Conservation (phyloP, 2,113 vertebrate species). For the Ailurus styani region DNA sequence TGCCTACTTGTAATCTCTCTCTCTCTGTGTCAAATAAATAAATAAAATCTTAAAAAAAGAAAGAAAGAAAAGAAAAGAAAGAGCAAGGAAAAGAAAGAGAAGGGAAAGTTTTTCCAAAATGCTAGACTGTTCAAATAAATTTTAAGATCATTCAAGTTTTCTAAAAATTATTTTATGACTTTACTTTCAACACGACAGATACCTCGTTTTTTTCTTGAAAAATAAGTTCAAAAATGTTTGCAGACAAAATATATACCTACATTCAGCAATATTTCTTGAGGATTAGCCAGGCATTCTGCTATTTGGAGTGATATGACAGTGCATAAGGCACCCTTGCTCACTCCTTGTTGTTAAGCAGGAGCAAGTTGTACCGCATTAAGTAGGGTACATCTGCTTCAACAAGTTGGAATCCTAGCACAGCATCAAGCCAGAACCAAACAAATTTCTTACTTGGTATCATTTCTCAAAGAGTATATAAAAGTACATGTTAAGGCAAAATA, state of each 20-base stretch:
- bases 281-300: neutral
- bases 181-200: neutral
- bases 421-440: neutral
- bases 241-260: neutral
- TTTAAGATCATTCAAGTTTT: neutral
- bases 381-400: neutral
- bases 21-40: too few species aligned
- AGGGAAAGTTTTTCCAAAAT: neutral
- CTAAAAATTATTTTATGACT: neutral
- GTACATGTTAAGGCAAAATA: neutral
- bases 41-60: too few species aligned
- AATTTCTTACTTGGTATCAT: neutral
- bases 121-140: neutral
- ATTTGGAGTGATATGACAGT: neutral
- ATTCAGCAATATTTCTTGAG: neutral
- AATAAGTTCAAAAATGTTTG: neutral
- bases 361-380: too few species aligned
- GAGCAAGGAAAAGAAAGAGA: neutral
- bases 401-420: too few species aligned
- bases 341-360: rapidly evolving
- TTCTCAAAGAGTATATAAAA: neutral
- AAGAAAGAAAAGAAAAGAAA: neutral
- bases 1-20: too few species aligned
- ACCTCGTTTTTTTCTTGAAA: neutral
- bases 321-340: neutral